Evolutionary conservation across 2,113 vertebrate genomes (phyloP).

Genomic region (Carlito syrichta): DNA sequence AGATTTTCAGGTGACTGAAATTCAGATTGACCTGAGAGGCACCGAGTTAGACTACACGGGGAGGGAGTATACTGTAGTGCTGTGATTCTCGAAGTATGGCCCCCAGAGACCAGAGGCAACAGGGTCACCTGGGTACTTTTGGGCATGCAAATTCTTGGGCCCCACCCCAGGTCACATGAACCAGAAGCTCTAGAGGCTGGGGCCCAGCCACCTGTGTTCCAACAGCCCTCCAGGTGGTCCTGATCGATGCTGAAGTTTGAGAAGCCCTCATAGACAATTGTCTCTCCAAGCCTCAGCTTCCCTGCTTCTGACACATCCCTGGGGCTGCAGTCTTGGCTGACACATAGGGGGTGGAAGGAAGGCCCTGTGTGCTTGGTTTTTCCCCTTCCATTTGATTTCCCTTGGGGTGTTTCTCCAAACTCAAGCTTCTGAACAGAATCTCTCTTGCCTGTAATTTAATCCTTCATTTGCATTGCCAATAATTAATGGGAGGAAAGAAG

Average conservation of each 20-base stretch:
- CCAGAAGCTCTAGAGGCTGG: not conserved
- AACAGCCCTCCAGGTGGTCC: not conserved
- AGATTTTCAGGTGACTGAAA: not conserved
- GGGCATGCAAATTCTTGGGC: not conserved
- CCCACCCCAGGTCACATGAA: not conserved
- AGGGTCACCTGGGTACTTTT: not conserved
- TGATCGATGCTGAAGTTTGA: not conserved
- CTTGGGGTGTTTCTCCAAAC: constrained; percentile 64
- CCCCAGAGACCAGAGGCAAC: not conserved
- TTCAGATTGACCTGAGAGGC: not conserved
- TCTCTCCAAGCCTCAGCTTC: not conserved
- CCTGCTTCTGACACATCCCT: constrained; percentile 2
- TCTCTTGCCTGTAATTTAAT: constrained; percentile 68
- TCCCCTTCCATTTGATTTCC: constrained; percentile 68
- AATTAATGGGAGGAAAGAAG: constrained; percentile 61
- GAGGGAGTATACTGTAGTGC: not conserved
- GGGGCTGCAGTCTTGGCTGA: not conserved
- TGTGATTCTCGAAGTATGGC: not conserved
- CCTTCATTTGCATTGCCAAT: constrained; percentile 75
- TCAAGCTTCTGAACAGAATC: constrained; percentile 60
- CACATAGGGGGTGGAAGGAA: constrained; percentile 9
- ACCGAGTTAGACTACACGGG: not conserved
- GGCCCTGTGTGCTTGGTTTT: constrained; percentile 13
- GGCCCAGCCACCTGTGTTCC: not conserved
- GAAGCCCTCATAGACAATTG: not conserved